Evolutionary conservation across 2,113 vertebrate genomes (phyloP).

Genomic region (Fukomys damarensis): DNA sequence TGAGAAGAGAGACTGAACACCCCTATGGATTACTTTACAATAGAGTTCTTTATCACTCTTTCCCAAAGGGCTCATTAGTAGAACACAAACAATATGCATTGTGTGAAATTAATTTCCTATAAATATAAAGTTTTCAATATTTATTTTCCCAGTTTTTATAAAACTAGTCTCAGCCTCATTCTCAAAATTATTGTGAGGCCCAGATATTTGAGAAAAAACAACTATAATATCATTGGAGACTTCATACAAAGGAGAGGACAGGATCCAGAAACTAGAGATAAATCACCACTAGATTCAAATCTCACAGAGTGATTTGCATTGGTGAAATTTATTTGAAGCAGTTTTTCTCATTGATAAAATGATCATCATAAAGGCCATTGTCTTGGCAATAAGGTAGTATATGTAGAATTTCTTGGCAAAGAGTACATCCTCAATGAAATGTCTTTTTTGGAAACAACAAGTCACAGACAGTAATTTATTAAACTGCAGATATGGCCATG

Average conservation of each 20-base stretch:
- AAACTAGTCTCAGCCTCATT: neutral
- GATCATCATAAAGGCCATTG: rapidly evolving
- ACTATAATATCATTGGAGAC: neutral
- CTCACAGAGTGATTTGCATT: neutral
- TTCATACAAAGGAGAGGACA: neutral
- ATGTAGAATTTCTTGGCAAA: neutral
- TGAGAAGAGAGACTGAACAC: neutral
- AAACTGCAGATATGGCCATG: neutral
- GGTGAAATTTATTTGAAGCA: neutral
- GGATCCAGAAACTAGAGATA: neutral
- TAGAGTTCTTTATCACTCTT: neutral
- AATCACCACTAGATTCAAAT: neutral
- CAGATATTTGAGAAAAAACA: neutral
- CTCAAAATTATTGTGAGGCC: neutral
- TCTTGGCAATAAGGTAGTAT: neutral
- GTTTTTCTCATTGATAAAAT: neutral
- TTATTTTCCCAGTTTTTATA: neutral
- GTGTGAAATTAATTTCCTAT: neutral
- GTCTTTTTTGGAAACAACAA: neutral
- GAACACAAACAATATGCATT: neutral
- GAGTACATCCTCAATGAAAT: neutral
- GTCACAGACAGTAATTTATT: neutral
- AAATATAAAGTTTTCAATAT: neutral
- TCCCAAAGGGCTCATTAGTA: neutral
- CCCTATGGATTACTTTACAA: neutral